Conservation (phyloP, 2,113 vertebrate genomes). For the Jacana jacana region DNA sequence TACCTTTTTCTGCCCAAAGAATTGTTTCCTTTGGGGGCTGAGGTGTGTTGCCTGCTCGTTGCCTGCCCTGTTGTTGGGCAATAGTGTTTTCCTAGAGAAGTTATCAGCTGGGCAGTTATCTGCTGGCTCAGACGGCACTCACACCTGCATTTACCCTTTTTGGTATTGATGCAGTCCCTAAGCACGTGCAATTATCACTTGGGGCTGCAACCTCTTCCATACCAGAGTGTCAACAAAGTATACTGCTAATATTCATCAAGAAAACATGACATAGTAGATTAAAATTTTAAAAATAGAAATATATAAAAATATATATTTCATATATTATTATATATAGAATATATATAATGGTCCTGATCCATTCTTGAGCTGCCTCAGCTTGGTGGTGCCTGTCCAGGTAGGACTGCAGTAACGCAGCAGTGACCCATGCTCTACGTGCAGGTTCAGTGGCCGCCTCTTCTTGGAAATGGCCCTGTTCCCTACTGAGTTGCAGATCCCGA, state of each 20-base stretch:
- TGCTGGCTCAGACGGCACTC: not conserved
- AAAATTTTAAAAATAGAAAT: not conserved
- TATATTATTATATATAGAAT: no score
- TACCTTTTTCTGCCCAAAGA: not conserved
- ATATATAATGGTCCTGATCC: not conserved
- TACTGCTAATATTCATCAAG: not conserved
- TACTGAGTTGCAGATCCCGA: not conserved
- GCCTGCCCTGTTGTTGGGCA: not conserved
- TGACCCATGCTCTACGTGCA: not conserved
- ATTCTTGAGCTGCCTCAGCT: not conserved
- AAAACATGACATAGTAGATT: not conserved
- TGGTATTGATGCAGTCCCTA: not conserved
- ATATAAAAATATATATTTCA: not conserved
- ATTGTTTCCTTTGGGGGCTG: not conserved
- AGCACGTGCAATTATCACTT: not conserved
- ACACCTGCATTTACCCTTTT: not conserved
- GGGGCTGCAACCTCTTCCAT: not conserved
- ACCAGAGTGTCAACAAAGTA: not conserved
- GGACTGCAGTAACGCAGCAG: not conserved
- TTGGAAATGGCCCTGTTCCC: not conserved
- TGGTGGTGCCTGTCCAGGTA: fast-evolving
- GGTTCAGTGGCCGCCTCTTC: not conserved
- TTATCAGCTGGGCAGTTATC: not conserved
- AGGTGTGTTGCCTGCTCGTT: not conserved
- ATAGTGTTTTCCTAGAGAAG: not conserved